phyloP scores from a whole-genome alignment of 2,113 vertebrate species.

The Poecile atricapillus region DNA sequence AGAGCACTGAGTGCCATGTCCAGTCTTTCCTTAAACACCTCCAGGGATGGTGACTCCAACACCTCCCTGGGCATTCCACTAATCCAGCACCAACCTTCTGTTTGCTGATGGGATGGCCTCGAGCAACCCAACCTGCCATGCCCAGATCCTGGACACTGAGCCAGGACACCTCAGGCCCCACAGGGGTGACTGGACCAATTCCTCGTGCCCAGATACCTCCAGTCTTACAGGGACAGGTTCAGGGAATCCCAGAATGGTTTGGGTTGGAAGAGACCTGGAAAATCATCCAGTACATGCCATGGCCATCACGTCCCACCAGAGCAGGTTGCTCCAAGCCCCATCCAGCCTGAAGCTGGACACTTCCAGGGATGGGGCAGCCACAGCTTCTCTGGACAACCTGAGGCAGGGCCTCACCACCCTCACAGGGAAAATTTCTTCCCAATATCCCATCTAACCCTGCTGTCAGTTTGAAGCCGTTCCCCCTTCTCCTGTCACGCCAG shows the following conservation, averaged over 20 bases:
- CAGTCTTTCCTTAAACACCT: not conserved
- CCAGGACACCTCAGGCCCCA: not conserved
- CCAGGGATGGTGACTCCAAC: not conserved
- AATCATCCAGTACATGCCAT: not conserved
- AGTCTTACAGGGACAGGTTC: not conserved
- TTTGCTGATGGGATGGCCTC: fast-evolving
- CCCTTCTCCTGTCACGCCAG: not conserved
- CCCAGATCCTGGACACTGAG: fast-evolving
- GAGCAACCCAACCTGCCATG: fast-evolving
- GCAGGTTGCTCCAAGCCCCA: fast-evolving
- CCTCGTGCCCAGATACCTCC: not conserved
- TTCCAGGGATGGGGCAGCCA: not conserved
- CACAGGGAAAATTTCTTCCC: not conserved
- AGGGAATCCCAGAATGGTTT: not conserved
- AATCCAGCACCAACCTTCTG: not conserved
- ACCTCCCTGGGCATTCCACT: not conserved
- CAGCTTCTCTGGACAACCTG: not conserved
- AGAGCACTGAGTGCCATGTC: not conserved
- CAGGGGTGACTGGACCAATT: fast-evolving
- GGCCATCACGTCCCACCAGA: fast-evolving
- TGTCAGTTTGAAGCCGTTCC: not conserved
- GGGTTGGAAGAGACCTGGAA: not conserved
- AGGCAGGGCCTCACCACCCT: not conserved
- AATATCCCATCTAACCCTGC: not conserved
- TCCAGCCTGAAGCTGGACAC: fast-evolving